Conservation (phyloP, 1,140 invertebrate species). For the Trichonephila clavata region DNA sequence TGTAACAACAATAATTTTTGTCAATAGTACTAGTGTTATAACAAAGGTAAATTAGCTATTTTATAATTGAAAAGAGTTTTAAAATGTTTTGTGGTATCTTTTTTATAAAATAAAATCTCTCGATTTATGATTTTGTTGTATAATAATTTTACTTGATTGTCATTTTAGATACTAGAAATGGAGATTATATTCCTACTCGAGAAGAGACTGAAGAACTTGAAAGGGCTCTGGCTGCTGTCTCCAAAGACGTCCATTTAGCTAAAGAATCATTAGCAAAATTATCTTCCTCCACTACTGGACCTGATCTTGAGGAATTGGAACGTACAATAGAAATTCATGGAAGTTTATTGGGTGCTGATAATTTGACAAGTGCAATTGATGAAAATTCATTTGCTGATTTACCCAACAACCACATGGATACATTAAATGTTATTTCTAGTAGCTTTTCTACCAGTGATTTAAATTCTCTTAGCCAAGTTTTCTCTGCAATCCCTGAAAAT, state of each 20-base stretch:
- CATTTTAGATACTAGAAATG: slow-evolving; percentile 78
- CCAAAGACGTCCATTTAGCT: slow-evolving; percentile 78
- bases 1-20: too few species aligned
- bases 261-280: slow-evolving; percentile 86
- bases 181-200: slow-evolving; percentile 86
- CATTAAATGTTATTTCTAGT: slow-evolving; percentile 79
- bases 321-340: slow-evolving; percentile 72
- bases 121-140: not conserved
- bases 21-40: too few species aligned
- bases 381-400: slow-evolving; percentile 77
- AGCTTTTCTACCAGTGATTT: slow-evolving; percentile 80
- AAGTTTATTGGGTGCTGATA: slow-evolving; percentile 77
- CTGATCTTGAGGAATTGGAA: slow-evolving; percentile 69
- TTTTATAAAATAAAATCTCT: not conserved
- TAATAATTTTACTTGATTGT: not conserved
- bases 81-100: not conserved
- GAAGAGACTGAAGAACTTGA: slow-evolving; percentile 92
- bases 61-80: too few species aligned
- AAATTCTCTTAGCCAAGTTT: slow-evolving; percentile 79
- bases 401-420: slow-evolving; percentile 76
- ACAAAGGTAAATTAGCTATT: too few species aligned
- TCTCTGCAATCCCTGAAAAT: slow-evolving; percentile 78
- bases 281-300: slow-evolving; percentile 84
- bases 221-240: slow-evolving; percentile 89
- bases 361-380: slow-evolving; percentile 78